These are phyloP conservation scores for Rapana venosa DNA, from an alignment of 2,888 invertebrate species.

Conservation along the genomic window DNA sequence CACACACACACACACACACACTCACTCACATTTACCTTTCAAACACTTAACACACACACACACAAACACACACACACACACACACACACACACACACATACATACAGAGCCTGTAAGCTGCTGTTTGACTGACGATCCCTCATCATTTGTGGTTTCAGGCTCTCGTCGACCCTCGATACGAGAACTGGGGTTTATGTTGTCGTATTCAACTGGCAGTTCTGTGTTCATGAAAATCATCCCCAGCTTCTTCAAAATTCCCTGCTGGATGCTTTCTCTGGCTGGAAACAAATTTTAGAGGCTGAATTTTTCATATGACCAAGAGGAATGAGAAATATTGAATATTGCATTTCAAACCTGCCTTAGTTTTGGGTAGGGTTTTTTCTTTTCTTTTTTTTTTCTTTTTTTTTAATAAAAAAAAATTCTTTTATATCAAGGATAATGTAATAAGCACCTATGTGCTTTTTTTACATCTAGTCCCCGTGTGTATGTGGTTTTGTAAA, in stretches of 20 bases:
- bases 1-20: background rate
- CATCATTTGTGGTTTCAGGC: constrained; percentile 12
- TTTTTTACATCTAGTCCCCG: too few species aligned
- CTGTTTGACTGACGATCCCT: background rate
- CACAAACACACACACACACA: background rate
- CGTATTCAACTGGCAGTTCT: background rate
- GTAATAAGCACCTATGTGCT: too few species aligned
- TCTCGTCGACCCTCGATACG: constrained; percentile 29
- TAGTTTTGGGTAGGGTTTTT: background rate
- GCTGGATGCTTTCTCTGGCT: constrained; percentile 45
- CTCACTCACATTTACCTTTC: too few species aligned
- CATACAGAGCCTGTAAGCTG: background rate
- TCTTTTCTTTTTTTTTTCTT: background rate
- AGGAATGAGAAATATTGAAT: background rate
- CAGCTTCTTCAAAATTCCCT: constrained; percentile 46
- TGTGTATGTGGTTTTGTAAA: too few species aligned
- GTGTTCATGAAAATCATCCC: constrained; percentile 43
- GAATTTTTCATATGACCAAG: background rate
- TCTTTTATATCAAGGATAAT: background rate
- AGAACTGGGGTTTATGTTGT: constrained; percentile 32
- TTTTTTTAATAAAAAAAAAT: background rate
- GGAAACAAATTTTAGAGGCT: constrained; percentile 48
- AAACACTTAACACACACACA: background rate
- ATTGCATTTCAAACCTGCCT: background rate
- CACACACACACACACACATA: background rate